Percentiles rank a stretch among this genome's conserved stretches.
Evolutionary conservation across 1,140 invertebrate species (phyloP).

Genomic region (Drosophila azteca): DNA sequence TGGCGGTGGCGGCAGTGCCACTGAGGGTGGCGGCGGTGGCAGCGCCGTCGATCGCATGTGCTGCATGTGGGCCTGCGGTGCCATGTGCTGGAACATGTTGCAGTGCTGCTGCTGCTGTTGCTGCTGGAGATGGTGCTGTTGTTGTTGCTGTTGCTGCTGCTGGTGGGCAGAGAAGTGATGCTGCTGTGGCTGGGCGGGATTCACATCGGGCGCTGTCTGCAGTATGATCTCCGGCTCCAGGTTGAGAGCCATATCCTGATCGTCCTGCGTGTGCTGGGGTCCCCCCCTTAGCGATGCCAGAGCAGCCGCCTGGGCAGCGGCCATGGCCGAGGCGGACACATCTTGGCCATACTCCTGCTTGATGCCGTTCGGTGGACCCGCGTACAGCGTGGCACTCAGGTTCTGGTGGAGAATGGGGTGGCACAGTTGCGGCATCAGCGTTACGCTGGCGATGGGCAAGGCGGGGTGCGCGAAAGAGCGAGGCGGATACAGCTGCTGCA

Average conservation of each 20-base stretch:
- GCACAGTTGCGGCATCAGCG: slow-evolving; percentile 79
- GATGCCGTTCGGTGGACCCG: slow-evolving; percentile 74
- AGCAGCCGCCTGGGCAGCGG: slow-evolving; percentile 56
- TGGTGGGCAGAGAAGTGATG: slow-evolving; percentile 70
- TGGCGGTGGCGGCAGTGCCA: slow-evolving; percentile 51
- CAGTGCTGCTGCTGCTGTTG: slow-evolving; percentile 77
- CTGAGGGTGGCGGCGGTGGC: slow-evolving; percentile 52
- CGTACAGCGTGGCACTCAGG: slow-evolving; percentile 69
- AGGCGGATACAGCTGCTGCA: slow-evolving; percentile 78
- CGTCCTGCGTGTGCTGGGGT: slow-evolving; percentile 51
- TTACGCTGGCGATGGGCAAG: slow-evolving; percentile 72
- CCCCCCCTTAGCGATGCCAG: slow-evolving; percentile 48
- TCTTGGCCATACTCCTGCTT: slow-evolving; percentile 80
- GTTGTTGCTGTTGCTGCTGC: slow-evolving; percentile 63
- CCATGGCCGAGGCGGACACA: slow-evolving; percentile 61
- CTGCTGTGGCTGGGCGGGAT: slow-evolving; percentile 69
- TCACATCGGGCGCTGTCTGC: slow-evolving; percentile 73
- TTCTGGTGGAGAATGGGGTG: slow-evolving; percentile 81
- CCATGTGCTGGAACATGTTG: slow-evolving; percentile 82
- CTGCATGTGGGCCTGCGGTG: slow-evolving; percentile 77
- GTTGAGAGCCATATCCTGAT: slow-evolving; percentile 74
- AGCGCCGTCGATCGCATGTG: slow-evolving; percentile 67
- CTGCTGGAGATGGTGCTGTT: slow-evolving; percentile 59
- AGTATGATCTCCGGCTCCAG: slow-evolving; percentile 79
- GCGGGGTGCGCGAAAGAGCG: slow-evolving; percentile 77